Evolutionary conservation across 2,888 invertebrate genomes (phyloP), one percentile per base, ranked within the genome.

Genomic region (Drosophila helvetica): DNA sequence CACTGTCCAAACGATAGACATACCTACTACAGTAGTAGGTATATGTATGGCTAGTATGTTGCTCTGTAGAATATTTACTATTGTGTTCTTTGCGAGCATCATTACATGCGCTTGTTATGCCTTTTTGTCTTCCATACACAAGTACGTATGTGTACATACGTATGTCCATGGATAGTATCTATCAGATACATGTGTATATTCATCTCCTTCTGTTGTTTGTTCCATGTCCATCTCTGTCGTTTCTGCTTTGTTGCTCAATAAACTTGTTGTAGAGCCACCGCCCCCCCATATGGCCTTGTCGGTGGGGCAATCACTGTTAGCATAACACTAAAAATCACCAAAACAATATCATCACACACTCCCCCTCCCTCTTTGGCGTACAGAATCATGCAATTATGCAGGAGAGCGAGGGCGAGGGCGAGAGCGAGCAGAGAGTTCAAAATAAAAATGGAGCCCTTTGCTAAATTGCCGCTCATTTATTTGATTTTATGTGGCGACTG

Each of bases 311-410:
- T 87, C 74, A 77, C 67, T 71, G 88, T 78, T 74, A 73, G 67
- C 67, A 86, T 69, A 86, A 74, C 84, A 75, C 62, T 86, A 75
- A 77, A 81, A 77, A 62, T 60, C 45, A 69, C 25, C 63, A 66
- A 45, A 45, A 38, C 62, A 63, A 63, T 25, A 63, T 45, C 42
- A 25, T 10, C 18, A 62, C 59, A 58, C 51, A 53, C 50, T 33
- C 33, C 42, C 25, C 38, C 27, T 51, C 30, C 25, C 42, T 46
- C 43, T 52, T 30, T 42, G 30, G 43, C 46, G 52, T 17, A 59
- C 43, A 56, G 27, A 33, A 58, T 50, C 22, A 27, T 74, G 50
- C 85, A 83, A 83, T 83, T 83, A 84, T 77, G 85, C 71, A 79
- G 57, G 54, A 48, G n/a, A 55, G 43, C 27, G 33, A 8, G 25